Percentiles rank a stretch among this genome's conserved stretches.
phyloP scores from a whole-genome alignment of 2,113 vertebrate species.

The Ochotona princeps region DNA sequence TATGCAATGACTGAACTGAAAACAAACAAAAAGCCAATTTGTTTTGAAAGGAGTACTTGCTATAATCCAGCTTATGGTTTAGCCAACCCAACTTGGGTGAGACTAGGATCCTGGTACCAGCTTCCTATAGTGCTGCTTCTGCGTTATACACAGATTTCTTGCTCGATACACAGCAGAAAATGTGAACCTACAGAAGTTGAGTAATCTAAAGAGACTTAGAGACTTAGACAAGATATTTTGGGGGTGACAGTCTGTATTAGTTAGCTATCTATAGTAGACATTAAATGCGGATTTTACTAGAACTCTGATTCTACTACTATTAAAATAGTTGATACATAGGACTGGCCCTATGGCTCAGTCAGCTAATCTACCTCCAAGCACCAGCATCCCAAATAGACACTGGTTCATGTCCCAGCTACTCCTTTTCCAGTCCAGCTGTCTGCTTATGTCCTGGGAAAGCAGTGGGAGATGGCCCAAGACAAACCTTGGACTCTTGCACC shows the following conservation, averaged over 20 bases:
- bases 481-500: too few species aligned
- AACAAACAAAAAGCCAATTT: background rate
- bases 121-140: background rate
- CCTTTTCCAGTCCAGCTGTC: too few species aligned
- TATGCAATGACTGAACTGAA: background rate
- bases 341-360: too few species aligned
- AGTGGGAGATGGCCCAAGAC: too few species aligned
- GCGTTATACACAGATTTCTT: background rate
- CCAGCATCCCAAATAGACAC: too few species aligned
- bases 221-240: background rate
- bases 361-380: too few species aligned
- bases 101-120: background rate
- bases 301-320: background rate
- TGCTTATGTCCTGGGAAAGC: too few species aligned
- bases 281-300: background rate
- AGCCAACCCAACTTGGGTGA: background rate
- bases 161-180: background rate
- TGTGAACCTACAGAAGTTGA: background rate
- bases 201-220: background rate
- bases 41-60: background rate
- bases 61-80: background rate
- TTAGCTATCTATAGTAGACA: background rate
- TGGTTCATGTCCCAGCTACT: too few species aligned
- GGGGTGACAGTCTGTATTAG: background rate
- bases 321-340: conserved; percentile 25